Evolutionary conservation across 1,140 invertebrate species (phyloP).

Genomic region (Hycleus phaleratus): DNA sequence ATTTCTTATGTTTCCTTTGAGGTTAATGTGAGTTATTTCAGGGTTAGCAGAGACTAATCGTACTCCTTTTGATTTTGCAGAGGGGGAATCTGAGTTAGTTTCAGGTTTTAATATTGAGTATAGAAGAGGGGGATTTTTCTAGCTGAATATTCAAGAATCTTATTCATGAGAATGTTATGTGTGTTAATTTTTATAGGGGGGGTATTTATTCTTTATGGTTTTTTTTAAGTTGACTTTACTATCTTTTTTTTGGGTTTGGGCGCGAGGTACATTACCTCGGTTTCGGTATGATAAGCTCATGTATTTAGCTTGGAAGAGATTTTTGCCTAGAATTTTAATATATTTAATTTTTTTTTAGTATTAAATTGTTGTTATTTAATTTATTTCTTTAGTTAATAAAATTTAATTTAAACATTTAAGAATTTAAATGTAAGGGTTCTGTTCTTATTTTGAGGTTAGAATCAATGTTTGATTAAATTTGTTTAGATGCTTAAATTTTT

Average conservation of each 20-base stretch:
- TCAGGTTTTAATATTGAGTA: slow-evolving; percentile 63
- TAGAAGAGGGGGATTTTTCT: slow-evolving; percentile 56
- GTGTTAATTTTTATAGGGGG: slow-evolving; percentile 46
- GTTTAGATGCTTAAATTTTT: no score
- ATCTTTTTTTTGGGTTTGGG: slow-evolving; percentile 50
- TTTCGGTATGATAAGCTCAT: slow-evolving; percentile 56
- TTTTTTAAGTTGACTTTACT: slow-evolving; percentile 46
- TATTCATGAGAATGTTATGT: slow-evolving; percentile 56
- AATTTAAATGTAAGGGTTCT: no score
- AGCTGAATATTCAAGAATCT: slow-evolving; percentile 59
- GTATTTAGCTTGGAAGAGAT: slow-evolving; percentile 48
- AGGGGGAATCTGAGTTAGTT: slow-evolving; percentile 66
- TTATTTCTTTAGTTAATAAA: no score
- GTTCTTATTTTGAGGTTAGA: no score
- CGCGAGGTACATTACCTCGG: slow-evolving; percentile 49
- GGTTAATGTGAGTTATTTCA: slow-evolving; percentile 51
- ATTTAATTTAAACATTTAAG: no score
- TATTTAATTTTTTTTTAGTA: slow-evolving; percentile 43
- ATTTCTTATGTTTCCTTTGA: no score
- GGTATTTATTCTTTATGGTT: slow-evolving; percentile 38
- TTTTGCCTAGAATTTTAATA: slow-evolving; percentile 47
- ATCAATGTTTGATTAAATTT: no score
- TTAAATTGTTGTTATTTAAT: slow-evolving; percentile 26
- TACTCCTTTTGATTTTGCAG: slow-evolving; percentile 69
- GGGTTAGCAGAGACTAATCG: slow-evolving; percentile 64